Base-by-base conservation (phyloP, 2,113 vertebrate genomes). In the Notothenia rossii region DNA sequence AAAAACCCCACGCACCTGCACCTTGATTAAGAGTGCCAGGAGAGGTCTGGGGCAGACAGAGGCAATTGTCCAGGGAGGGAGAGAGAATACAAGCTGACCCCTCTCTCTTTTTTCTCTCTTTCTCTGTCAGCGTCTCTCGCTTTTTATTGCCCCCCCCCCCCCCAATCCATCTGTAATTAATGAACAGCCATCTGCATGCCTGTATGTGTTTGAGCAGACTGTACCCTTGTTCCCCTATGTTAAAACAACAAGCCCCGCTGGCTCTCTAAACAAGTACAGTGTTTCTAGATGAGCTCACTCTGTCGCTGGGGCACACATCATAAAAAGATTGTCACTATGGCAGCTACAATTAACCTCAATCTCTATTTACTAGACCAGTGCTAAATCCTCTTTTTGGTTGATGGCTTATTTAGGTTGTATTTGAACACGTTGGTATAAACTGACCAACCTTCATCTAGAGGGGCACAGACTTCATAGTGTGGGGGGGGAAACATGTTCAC, bases 101-200 rank as follows among this genome's bases (percentile, higher is more conserved):
- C 69, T 79, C 69, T 75, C 25, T 53, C 53, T 60, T 60, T 50
- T 20, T 5, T 54, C 64, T 46, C 45, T 76, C 65, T 72, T 45
- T 46, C 64, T 66, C 22, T 61, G 5, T 60, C n/a, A 43, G 75
- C 53, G 1, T 79, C 64, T 20, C 53, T 81, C 46, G 0, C 66
- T 82, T 77, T 69, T 56, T 71, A 70, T 62, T 48, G n/a, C 78
- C 88, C 22, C 55, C 7, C 22, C 83, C 83, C 82, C 25, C 25
- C 25, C 25, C 25, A 89, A 86, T 91, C 85, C 86, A 88, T 90
- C 89, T 94, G 92, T 93, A 93, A 93, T 95, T 94, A 94, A 93
- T 93, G 88, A 91, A 86, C 82, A 87, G 86, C 92, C 93, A 91
- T 94, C 89, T 90, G 92, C 88, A 91, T 90, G 88, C 72, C 76